phyloP scores from a whole-genome alignment of 2,797 vertebrate genomes.

The Phalloptychus januarius region DNA sequence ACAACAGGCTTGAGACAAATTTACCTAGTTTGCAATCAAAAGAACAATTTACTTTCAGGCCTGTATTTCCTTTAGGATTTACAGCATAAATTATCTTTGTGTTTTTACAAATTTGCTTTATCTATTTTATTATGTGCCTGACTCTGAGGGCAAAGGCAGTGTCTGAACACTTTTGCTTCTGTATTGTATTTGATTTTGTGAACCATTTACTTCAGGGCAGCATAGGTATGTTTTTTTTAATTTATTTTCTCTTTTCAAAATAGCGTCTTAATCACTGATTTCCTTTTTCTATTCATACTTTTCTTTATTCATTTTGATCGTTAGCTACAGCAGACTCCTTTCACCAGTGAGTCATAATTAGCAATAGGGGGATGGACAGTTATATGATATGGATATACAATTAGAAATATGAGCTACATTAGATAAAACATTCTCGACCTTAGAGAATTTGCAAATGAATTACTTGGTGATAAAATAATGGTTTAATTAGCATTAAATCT shows the following conservation, averaged over 20 bases:
- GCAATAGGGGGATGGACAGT: conserved; percentile 22
- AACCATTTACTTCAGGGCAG: conserved; percentile 15
- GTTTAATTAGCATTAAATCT: background rate
- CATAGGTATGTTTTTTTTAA: conserved; percentile 22
- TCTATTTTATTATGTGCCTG: background rate
- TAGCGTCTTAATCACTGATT: conserved; percentile 16
- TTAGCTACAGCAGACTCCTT: conserved; percentile 49
- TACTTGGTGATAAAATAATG: background rate
- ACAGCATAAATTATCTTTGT: background rate
- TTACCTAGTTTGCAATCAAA: conserved; percentile 35
- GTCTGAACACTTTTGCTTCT: conserved; percentile 29
- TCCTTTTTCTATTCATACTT: conserved; percentile 2
- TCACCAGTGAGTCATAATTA: conserved; percentile 39
- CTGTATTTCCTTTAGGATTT: conserved; percentile 5
- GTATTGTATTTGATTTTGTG: conserved; percentile 17
- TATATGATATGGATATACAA: conserved; percentile 1
- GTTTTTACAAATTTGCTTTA: conserved; percentile 2
- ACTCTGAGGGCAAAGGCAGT: conserved; percentile 30
- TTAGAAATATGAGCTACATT: background rate
- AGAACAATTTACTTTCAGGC: conserved; percentile 19
- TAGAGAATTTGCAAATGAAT: background rate
- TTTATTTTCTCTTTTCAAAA: conserved; percentile 21
- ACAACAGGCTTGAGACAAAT: conserved; percentile 26
- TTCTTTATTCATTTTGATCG: conserved; percentile 30
- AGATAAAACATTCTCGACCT: background rate